Evolutionary conservation across 2,888 invertebrate species (phyloP), one percentile per base, ranked within the genome.

Genomic region (Aphidoletes aphidimyza): DNA sequence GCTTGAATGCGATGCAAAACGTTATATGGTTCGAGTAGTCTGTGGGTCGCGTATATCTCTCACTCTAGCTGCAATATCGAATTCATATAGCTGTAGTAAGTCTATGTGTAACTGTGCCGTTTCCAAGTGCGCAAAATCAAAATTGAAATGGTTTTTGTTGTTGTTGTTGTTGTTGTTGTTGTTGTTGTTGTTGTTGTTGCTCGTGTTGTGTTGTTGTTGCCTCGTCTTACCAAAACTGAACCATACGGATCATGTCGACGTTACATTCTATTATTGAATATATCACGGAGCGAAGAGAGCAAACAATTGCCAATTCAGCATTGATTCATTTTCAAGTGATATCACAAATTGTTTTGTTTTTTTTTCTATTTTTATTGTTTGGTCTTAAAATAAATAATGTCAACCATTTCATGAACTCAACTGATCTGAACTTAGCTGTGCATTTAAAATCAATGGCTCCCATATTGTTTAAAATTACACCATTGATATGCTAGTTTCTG

Each of bases 41-140:
- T n/a, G n/a, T n/a, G n/a, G n/a, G n/a, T 17, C 17, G 19, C 9
- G 9, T 47, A 11, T 47, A 17, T 39, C 39, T 39, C 11, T 39
- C 39, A 47, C 47, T 54, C 54, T 54, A 5, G 9, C 69, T 69
- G 69, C 69, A 69, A 30, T 14, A 69, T 17, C 69, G 30, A 69
- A 69, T 69, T 17, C 54, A 54, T 54, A 22, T 26, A 42, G 6
- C 14, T 42, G 42, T 26, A 54, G 6, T 0, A 2, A 5, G 30
- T 30, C 17, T 69, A 30, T n/a, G 69, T 69, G 30, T 34, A 69
- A 69, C 34, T 30, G 69, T 69, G 69, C 30, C 30, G 69, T 11
- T 69, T 69, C 30, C 69, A 69, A 69, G 69, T 69, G 69, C 69
- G 69, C 69, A 69, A 69, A 69, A 69, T 69, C 69, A 69, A 30